Base-by-base conservation (phyloP, 2,113 vertebrate species). In the Pluvianellus socialis region DNA sequence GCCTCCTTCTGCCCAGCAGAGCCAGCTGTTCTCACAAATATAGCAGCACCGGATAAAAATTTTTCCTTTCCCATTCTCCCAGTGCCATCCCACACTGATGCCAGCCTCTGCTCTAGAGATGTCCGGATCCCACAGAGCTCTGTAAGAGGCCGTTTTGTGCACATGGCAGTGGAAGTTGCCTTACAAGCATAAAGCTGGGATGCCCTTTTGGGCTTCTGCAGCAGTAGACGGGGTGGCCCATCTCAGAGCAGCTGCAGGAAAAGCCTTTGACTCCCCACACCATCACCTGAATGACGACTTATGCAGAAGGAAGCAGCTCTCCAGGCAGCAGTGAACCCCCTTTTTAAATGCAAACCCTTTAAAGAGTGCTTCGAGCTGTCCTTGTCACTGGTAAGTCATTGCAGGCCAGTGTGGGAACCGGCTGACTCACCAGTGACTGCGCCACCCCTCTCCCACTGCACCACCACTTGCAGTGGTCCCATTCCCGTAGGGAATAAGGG, bases 391-490 rank as follows among this genome's bases (percentile, higher is more conserved):
- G 13, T 1, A 59, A 67, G 59, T 22, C 86, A 21, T 2, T 3
- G 28, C 72, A 49, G 79, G n/a, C 65, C 80, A 40, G 71, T 23
- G 86, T 93, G 92, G 94, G 90, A 94, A 95, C 3, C 0, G 55
- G 52, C 83, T 94, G 94, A 88, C 33, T 88, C 96, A 88, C 79
- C 71, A 22, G 73, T 2, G 62, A 35, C 77, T 9, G 10, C 2
- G 38, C 66, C 2, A 18, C 45, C 65, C 50, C 55, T 33, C 68
- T 79, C 71, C 62, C 71, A 24, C 35, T 7, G 3, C 59, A 14
- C 8, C 35, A 5, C 20, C 1, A 17, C 55, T 9, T 2, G 4
- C 10, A 10, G 35, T 3, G 0, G 15, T 56, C 0, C 0, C 1
- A 23, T 27, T 75, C 38, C 67, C 61, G 0, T 2, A 7, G 61